Evolutionary conservation across 2,888 invertebrate genomes (phyloP).

Genomic region (Busseola fusca): DNA sequence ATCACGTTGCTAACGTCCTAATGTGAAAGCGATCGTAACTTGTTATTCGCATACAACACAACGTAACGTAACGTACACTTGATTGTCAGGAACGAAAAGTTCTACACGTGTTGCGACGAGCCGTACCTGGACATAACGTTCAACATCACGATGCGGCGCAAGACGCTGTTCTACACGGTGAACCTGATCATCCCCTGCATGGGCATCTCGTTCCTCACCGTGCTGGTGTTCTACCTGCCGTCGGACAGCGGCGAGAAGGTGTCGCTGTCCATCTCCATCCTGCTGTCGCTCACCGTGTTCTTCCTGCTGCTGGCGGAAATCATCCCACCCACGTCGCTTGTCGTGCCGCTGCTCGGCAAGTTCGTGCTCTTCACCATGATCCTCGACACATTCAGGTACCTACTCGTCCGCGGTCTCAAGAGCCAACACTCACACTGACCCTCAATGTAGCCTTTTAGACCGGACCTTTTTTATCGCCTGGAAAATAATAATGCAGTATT

Average conservation of each 20-base stretch:
- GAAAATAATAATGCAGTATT: no score
- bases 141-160: slow-evolving; percentile 98
- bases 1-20: no score
- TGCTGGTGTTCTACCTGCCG: slow-evolving; percentile 98
- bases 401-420: background rate
- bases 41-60: background rate
- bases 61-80: background rate
- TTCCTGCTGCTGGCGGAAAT: slow-evolving; percentile 93
- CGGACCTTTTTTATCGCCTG: background rate
- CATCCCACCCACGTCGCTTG: slow-evolving; percentile 94
- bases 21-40: no score
- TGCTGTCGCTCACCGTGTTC: slow-evolving; percentile 98
- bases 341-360: slow-evolving; percentile 97
- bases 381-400: slow-evolving; percentile 96
- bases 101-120: slow-evolving; percentile 98
- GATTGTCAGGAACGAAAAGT: slow-evolving; percentile 94
- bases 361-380: slow-evolving; percentile 99
- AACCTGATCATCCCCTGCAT: slow-evolving; percentile 99
- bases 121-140: slow-evolving; percentile 98
- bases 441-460: background rate
- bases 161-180: slow-evolving; percentile 98
- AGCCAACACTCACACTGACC: slow-evolving; percentile 36
- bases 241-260: slow-evolving; percentile 99
- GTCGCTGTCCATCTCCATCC: slow-evolving; percentile 98
- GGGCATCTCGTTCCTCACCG: slow-evolving; percentile 98